Base-by-base conservation (phyloP, 1,140 invertebrate genomes). In the Pemphigus obesinymphae region DNA sequence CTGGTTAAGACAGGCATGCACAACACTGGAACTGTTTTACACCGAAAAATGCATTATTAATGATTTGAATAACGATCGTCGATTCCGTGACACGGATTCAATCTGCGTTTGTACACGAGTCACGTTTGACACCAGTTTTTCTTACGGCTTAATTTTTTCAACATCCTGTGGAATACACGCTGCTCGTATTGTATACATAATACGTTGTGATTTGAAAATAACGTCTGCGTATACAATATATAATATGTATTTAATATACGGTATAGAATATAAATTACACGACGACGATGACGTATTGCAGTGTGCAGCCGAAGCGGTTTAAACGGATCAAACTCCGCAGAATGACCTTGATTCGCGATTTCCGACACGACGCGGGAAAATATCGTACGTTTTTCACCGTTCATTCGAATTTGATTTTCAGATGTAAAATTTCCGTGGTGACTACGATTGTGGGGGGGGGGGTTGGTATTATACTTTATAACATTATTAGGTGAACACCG, bases 41-140 rank as follows among this genome's bases (percentile, higher is more conserved):
- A 15, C 29, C 23, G 37, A 17, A 43, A 11, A 43, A 17, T 66
- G 20, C 3, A 11, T 66, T 43, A 70, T 70, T 43, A 43, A 70
- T 26, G 11, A 43, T 70, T 70, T 40, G 43, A 70, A 26, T 70
- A 26, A 70, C 34, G 66, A 70, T 43, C 37, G 34, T 37, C 37
- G 34, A 43, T 70, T 40, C 10, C 66, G 4, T 70, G 66, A 70
- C 66, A 70, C n/a, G 66, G 66, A 70, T 70, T 68, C 37, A 15
- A 43, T 70, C 13, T 1, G 15, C n/a, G 20, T 70, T 70, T 26
- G 3, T 31, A 70, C 8, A 70, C 37, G 10, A 70, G 66, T 70
- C 66, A 70, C 66, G 66, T 70, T 70, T 70, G 37, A 70, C n/a
- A 43, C 66, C 37, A 70, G 66, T n/a, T 70, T 66, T 70, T 70